Base-by-base conservation (phyloP, 2,888 invertebrate species). In the Yponomeuta malinellus region DNA sequence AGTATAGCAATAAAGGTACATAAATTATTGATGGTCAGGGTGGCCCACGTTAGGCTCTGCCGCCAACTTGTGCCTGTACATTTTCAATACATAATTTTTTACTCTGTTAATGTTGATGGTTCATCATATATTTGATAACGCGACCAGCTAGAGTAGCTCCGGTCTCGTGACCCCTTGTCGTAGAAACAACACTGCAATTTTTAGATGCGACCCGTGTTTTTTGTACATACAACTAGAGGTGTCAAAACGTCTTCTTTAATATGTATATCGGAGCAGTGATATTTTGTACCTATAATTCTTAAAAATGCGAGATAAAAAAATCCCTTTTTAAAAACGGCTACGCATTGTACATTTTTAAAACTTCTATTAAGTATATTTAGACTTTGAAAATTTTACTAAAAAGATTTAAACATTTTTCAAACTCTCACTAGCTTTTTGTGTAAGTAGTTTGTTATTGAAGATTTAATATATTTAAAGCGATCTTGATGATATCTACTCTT, bases 211-310 rank as follows among this genome's bases (percentile, higher is more conserved):
- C 80, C 12, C 79, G 37, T 84, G 81, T 86, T 59, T 33, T 43
- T 83, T 89, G 87, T 88, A 89, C 82, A 88, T 89, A 88, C 80
- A 63, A 78, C 83, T 83, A 76, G 77, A 78, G 76, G 81, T 80
- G 75, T 79, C 80, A 81, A 76, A 77, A 79, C 78, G 77, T 80
- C 79, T 81, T 81, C 12, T 31, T 83, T 48, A 63, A 78, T 86
- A 81, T 87, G 80, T 87, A 85, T 88, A 89, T 86, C 83, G 82
- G 86, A 85, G 85, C 88, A 83, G 88, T 89, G 88, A 88, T 89
- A 90, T 89, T 89, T 90, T 90, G 82, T 88, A 43, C 43, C 43
- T 43, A 86, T 88, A 88, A 84, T 83, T 84, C 84, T 83, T 83
- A 80, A 84, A 79, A 79, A 76, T 59, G 76, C 77, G 75, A 74